Base-by-base conservation (phyloP, 2,797 vertebrate species). In the Macropodus opercularis region DNA sequence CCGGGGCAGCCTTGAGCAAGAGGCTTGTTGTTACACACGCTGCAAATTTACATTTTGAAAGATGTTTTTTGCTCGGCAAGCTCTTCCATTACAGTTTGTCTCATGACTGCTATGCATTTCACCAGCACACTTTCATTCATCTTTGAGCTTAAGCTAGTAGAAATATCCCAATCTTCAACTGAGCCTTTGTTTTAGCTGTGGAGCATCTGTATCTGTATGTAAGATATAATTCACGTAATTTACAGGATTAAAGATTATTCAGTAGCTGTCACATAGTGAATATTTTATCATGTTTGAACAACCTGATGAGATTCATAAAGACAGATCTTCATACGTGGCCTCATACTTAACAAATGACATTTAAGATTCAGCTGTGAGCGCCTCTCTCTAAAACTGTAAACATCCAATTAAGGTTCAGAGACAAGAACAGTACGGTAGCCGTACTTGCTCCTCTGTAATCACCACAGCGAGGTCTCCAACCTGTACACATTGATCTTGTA, bases 401-500 rank as follows among this genome's bases (percentile, higher is more conserved):
- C 75, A 74, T 23, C 74, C 79, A 88, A 81, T 89, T 86, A 87
- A 73, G 64, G 46, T 29, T 52, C 29, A 46, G 53, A 66, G 51
- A 75, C 68, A 52, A 71, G 64, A 74, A 31, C 59, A 34, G 73
- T 59, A 36, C 44, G 56, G 68, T 55, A 72, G 81, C 63, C 24
- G 68, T 31, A 36, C 67, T 51, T 22, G 34, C 79, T 79, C 41
- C 49, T 58, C 77, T 76, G 75, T 87, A 88, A 90, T 90, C 86
- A 87, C 84, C 77, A 66, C 66, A 54, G 78, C 31, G 75, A 83
- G 77, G 76, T 84, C 72, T 87, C 77, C 80, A 77, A 86, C 88
- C 89, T 87, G 87, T 76, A 85, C 74, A 56, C 75, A 91, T 90
- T 85, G 90, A 91, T 90, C 78, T 49, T 4, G 38, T 73, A 91